A percentile compares a stretch with the other conserved stretches of the same genome.
Evolutionary conservation across 2,113 vertebrate genomes (phyloP).

Genomic region (Uropsilus gracilis): DNA sequence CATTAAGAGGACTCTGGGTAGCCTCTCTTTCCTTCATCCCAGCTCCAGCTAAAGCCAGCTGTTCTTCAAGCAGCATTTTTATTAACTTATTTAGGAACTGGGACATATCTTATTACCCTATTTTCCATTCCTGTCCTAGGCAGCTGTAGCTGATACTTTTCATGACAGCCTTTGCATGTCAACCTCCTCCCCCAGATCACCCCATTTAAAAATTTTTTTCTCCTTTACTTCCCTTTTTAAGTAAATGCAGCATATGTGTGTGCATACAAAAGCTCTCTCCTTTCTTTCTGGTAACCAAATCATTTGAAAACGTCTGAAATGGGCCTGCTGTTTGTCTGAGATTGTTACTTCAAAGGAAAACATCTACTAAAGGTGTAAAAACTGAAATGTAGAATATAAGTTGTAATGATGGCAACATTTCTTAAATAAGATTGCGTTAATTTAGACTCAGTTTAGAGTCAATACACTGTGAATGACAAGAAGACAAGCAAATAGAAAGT

Average conservation of each 20-base stretch:
- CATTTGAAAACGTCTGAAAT: conserved; percentile 14
- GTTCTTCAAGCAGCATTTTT: conserved; percentile 82
- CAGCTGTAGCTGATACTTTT: conserved; percentile 85
- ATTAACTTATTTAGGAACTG: conserved; percentile 84
- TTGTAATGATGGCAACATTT: not conserved
- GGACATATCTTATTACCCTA: conserved; percentile 82
- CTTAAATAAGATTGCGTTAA: not conserved
- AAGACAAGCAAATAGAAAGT: not conserved
- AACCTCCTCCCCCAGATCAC: conserved; percentile 21
- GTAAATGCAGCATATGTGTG: conserved; percentile 2
- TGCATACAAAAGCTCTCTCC: not conserved
- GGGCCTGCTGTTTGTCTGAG: not conserved
- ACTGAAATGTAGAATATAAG: conserved; percentile 22
- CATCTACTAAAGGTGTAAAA: not conserved
- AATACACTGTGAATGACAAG: not conserved
- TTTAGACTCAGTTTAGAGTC: conserved; percentile 43
- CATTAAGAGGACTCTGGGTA: conserved; percentile 69
- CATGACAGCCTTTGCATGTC: conserved; percentile 77
- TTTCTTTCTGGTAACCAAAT: not conserved
- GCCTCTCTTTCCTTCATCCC: conserved; percentile 76
- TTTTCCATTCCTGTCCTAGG: conserved; percentile 71
- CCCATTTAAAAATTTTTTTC: conserved; percentile 27
- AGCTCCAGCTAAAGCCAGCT: conserved; percentile 87
- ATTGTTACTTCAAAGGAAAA: not conserved
- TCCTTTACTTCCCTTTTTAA: conserved; percentile 59